Conservation (phyloP, 2,888 invertebrate species). For the Altica lythri region DNA sequence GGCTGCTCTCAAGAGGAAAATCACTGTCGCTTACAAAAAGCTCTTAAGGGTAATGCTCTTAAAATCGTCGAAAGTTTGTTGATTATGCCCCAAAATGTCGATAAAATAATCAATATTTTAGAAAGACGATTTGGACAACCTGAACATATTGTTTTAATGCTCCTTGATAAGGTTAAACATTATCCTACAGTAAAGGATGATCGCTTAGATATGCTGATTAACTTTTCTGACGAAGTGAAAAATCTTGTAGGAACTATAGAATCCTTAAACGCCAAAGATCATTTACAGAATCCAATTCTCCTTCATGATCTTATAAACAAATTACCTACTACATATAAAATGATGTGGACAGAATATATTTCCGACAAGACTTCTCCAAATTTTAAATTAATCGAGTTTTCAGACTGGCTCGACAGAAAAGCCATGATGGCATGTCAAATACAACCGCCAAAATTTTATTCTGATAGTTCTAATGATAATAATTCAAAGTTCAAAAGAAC, state of each 20-base stretch:
- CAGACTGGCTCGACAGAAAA: too few species aligned
- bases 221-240: too few species aligned
- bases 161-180: background rate
- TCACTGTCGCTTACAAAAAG: too few species aligned
- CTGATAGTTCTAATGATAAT: background rate
- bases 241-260: background rate
- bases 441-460: background rate
- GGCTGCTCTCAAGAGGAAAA: too few species aligned
- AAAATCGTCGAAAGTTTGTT: conserved; percentile 8
- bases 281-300: background rate
- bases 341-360: too few species aligned
- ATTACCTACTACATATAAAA: too few species aligned
- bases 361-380: background rate
- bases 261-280: background rate
- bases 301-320: too few species aligned
- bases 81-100: conserved; percentile 16
- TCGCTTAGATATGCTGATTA: background rate
- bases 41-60: background rate
- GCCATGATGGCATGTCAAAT: background rate
- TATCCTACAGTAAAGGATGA: background rate
- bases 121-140: too few species aligned
- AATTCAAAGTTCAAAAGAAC: too few species aligned
- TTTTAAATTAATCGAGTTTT: background rate
- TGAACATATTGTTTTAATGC: too few species aligned
- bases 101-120: conserved; percentile 5